Evolutionary conservation across 2,888 invertebrate species (phyloP).

Genomic region (Melipona beecheii): DNA sequence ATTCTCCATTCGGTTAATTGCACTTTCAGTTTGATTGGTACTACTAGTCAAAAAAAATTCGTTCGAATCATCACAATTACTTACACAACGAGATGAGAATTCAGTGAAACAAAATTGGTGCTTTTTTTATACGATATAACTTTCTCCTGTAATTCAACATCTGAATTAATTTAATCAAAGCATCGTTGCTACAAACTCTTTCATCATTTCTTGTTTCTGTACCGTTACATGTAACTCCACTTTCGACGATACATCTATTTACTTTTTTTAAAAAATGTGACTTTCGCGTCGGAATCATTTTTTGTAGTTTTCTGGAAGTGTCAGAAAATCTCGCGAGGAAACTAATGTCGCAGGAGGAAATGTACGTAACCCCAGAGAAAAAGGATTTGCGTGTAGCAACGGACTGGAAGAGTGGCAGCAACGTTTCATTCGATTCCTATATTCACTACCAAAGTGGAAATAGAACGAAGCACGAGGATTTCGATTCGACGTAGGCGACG

Average conservation of each 20-base stretch:
- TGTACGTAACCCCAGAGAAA: conserved; percentile 12
- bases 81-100: neutral
- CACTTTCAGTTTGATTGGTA: neutral
- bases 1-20: neutral
- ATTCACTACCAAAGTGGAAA: conserved; percentile 55
- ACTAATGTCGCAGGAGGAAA: neutral
- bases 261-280: fast-evolving
- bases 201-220: neutral
- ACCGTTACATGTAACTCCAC: neutral
- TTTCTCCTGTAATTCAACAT: too few relatives aligned
- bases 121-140: neutral
- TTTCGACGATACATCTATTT: neutral
- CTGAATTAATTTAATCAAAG: neutral
- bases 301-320: neutral
- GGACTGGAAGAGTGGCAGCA: conserved; percentile 9
- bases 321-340: neutral
- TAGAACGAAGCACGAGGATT: conserved; percentile 57
- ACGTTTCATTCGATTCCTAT: conserved; percentile 21
- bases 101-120: neutral
- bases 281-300: too few relatives aligned
- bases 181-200: neutral
- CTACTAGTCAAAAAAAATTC: too few relatives aligned
- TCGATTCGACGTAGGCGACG: conserved; percentile 65
- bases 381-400: conserved; percentile 12
- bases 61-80: too few relatives aligned